Base-by-base conservation (phyloP, 2,113 vertebrate genomes). In the Xenotilapia flavipinnis region DNA sequence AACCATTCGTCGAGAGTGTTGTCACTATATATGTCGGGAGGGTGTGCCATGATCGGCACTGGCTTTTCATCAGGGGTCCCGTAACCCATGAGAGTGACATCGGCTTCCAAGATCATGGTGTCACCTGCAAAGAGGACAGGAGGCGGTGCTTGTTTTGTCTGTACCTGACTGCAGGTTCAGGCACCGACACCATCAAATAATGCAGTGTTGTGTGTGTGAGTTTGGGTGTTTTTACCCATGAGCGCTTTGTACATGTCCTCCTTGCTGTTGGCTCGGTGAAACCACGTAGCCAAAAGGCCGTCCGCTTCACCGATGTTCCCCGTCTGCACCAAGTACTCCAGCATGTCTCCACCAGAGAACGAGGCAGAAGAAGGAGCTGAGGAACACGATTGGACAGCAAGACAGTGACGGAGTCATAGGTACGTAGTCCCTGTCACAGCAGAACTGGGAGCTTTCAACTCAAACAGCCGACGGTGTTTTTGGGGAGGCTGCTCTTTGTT, bases 1-100 rank as follows among this genome's bases (percentile, higher is more conserved):
- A 98, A 86, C 97, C 97, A 97, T 9, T 97, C 91, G 77, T 97
- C 86, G 60, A 97, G 91, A 10, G 96, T 97, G 91, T 97, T 98
- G 89, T 98, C 97, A 40, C 97, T 98, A 60, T 95, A 95, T 77
- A 97, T 81, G 60, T 77, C 79, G 0, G 97, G 97, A 3, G 97
- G 97, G 38, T 98, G 97, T 2, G 97, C 97, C 97, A 97, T 98
- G 86, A 98, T 96, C 5, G 97, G 97, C n/a, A 96, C 79, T 1
- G 94, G 92, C 6, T 96, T 96, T 90, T 96, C 90, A 11, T 94
- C 95, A 79, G 6, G 60, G 0, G 97, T 98, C 65, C 91, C 86
- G 33, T 96, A 83, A 45, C 97, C 97, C 86, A 97, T 87, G 13
- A 97, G 45, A 1, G 90, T 97, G 83, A 98, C 91, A 1, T 98